These are phyloP conservation scores for Eledone cirrhosa DNA, from an alignment of 2,888 invertebrate genomes.

Conservation along the genomic window DNA sequence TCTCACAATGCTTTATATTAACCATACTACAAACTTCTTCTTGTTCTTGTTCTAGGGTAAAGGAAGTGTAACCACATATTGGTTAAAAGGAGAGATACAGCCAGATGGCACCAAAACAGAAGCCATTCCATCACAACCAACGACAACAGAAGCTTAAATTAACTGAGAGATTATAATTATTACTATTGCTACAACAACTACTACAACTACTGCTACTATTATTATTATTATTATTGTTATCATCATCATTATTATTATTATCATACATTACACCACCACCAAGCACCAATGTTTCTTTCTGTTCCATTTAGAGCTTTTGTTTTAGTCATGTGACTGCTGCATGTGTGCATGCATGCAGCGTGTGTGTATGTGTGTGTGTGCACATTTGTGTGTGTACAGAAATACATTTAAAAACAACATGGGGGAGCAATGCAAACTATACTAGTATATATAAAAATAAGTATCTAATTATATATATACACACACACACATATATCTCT, in stretches of 20 bases:
- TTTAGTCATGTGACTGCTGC: too few species aligned
- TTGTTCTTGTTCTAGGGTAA: constrained; percentile 9
- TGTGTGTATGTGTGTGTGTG: neutral
- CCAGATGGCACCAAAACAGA: constrained; percentile 18
- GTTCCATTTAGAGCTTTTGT: too few species aligned
- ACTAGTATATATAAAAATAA: neutral
- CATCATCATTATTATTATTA: too few species aligned
- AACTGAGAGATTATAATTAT: too few species aligned
- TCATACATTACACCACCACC: too few species aligned
- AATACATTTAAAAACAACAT: neutral
- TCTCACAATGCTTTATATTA: too few species aligned
- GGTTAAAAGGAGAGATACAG: constrained; percentile 11
- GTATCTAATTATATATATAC: neutral
- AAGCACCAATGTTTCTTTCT: too few species aligned
- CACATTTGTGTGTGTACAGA: neutral
- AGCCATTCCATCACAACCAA: neutral
- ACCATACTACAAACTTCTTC: too few species aligned
- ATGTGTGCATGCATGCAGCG: neutral
- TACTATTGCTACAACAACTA: too few species aligned
- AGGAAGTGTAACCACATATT: constrained; percentile 1
- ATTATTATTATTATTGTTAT: too few species aligned
- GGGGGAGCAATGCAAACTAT: neutral
- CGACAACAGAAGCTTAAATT: too few species aligned
- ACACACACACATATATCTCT: neutral
- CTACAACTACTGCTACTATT: too few species aligned